These are phyloP conservation scores for Nymphicus hollandicus DNA, from an alignment of 2,113 vertebrate species.

Conservation along the genomic window DNA sequence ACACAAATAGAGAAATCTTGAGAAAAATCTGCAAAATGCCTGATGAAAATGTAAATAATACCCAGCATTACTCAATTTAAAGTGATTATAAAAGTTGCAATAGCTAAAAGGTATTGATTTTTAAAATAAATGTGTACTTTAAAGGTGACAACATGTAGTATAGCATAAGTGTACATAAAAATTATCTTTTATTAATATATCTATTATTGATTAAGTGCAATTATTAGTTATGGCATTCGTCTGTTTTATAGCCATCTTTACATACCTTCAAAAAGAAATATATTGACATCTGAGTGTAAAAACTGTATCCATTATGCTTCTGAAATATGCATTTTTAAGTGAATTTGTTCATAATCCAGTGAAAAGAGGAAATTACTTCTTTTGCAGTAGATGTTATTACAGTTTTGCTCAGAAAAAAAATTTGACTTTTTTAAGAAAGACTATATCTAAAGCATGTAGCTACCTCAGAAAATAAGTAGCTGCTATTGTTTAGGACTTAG, in stretches of 20 bases:
- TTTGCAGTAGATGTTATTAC: neutral
- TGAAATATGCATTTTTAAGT: neutral
- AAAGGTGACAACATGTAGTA: neutral
- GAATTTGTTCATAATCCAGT: neutral
- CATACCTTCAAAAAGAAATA: neutral
- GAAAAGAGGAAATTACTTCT: neutral
- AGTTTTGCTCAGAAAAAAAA: neutral
- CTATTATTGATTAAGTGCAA: neutral
- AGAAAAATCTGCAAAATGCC: neutral
- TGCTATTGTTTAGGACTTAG: neutral
- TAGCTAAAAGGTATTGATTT: constrained; percentile 57
- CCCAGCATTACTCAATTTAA: neutral
- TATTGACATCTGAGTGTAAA: neutral
- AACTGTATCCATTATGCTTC: neutral
- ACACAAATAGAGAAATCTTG: neutral
- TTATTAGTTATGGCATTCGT: neutral
- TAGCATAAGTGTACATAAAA: neutral
- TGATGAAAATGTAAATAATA: constrained; percentile 7
- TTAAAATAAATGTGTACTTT: constrained; percentile 1
- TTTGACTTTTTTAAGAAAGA: neutral
- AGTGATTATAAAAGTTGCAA: neutral
- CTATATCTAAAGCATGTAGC: neutral
- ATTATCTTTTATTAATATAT: neutral
- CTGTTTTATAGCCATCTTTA: constrained; percentile 10
- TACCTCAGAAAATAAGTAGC: neutral